These are phyloP conservation scores for Autographa pulchrina DNA, from an alignment of 2,888 invertebrate genomes.

Conservation along the genomic window DNA sequence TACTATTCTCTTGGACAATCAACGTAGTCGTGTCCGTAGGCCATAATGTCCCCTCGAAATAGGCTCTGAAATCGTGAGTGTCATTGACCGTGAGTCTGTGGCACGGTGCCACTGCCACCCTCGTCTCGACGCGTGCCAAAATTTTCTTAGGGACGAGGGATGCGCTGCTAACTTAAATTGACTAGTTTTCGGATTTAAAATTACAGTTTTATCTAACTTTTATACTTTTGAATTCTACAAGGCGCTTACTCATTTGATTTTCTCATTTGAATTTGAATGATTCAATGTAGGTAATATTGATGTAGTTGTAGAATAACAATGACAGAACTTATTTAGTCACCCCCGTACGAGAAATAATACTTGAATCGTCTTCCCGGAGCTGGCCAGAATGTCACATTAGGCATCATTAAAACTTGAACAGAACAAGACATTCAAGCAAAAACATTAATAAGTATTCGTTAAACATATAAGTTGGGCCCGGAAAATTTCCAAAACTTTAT, in stretches of 20 bases:
- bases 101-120: constrained; percentile 62
- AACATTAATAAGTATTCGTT: no score
- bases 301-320: no score
- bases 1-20: constrained; percentile 12
- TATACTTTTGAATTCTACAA: neutral
- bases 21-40: constrained; percentile 16
- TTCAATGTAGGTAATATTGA: no score
- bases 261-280: no score
- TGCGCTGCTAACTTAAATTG: constrained; percentile 30
- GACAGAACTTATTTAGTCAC: no score
- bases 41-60: constrained; percentile 33
- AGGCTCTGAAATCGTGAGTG: constrained; percentile 60
- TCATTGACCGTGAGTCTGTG: constrained; percentile 68
- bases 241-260: no score
- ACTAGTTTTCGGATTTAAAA: constrained; percentile 22
- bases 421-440: no score
- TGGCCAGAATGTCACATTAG: no score
- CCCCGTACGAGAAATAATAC: no score
- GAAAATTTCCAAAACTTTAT: neutral
- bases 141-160: constrained; percentile 37
- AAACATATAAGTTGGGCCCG: no score
- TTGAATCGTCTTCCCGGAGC: no score
- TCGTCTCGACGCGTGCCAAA: constrained; percentile 55
- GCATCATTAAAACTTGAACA: no score
- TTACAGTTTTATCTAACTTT: constrained; percentile 8